Base-by-base conservation (phyloP, 1,140 invertebrate genomes). In the Nephotettix cincticeps region DNA sequence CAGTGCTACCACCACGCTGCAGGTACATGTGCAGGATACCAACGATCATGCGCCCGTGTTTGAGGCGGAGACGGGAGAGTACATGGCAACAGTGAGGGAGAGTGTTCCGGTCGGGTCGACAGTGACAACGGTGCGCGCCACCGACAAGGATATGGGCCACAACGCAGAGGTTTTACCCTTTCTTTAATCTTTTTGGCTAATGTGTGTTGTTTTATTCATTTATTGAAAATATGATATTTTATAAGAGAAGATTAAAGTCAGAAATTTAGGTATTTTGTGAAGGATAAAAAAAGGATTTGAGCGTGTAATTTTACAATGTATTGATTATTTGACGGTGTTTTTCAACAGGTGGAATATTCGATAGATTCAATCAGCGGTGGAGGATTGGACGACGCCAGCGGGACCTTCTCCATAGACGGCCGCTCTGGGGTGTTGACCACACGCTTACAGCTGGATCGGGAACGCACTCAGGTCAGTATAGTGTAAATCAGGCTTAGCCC, bases 41-140 rank as follows among this genome's bases (percentile, higher is more conserved):
- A 99, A 99, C 79, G 96, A 99, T 82, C 95, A 98, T 78, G 86
- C 90, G 9, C 97, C 97, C 0, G 87, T 87, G 0, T 99, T 99
- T 81, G 94, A 96, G 78, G 89, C 90, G 80, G 87, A 89, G 45
- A 78, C 81, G 54, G 78, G 76, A 23, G 90, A 93, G 73, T 97
- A 97, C 79, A 93, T 95, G 75, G 90, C 93, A 0, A 88, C 89
- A 0, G 86, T 97, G 0, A 83, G 93, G 30, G 95, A 97, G 81
- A 90, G 91, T 1, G 91, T 93, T 0, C 91, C 91, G 3, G 85
- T 96, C n/a, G 94, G 94, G 0, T 91, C 93, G 0, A 95, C 93
- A 0, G 90, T 99, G 0, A 86, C 96, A 0, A 96, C 94, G 0
- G 86, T 98, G 0, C 90, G 95, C 68, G 97, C 97, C 0, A 93